Evolutionary conservation across 2,888 invertebrate species (phyloP), one percentile per base, ranked within the genome.

Genomic region (Drosophila mimetica): DNA sequence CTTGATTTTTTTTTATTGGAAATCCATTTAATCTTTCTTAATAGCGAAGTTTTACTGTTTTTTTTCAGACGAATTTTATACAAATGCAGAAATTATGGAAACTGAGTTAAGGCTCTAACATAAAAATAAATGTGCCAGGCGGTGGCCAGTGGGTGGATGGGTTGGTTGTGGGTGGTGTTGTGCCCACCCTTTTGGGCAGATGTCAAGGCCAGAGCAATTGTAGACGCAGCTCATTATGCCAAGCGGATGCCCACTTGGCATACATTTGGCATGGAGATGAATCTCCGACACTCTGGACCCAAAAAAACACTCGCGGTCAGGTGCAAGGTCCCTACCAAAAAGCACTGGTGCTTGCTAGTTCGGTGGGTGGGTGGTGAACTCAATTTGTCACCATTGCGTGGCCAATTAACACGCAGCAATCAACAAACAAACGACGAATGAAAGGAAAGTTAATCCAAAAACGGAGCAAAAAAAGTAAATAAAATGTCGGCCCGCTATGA

Each of bases 361-460:
- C n/a, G n/a, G n/a, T n/a, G n/a, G n/a, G n/a, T n/a, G n/a, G 30
- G 9, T 11, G 16, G 41, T 83, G 74, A 78, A 81, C 78, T 81
- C 86, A 82, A 84, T 83, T 86, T 86, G 86, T 86, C 74, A 84
- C 86, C 78, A 77, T 86, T 85, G 76, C 74, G 82, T 81, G 78
- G 78, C 84, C 86, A 83, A 83, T 83, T 86, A 86, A 78, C 86
- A 83, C 85, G 86, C 84, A 83, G 84, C 74, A 86, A 86, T 64
- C 42, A 25, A 70, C 72, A 16, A 74, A 57, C 37, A 44, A 52
- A 28, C 20, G 28, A 22, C 44, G 18, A 32, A 30, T 25, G 9
- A 20, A 52, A 42, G 42, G 41, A 39, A 46, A 48, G 51, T 30
- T 50, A 67, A 57, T 44, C 36, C 22, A 3, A 7, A 5, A 41